Evolutionary conservation across 1,140 invertebrate genomes (phyloP), one percentile per base, ranked within the genome.

Genomic region (Cephus cinctus): DNA sequence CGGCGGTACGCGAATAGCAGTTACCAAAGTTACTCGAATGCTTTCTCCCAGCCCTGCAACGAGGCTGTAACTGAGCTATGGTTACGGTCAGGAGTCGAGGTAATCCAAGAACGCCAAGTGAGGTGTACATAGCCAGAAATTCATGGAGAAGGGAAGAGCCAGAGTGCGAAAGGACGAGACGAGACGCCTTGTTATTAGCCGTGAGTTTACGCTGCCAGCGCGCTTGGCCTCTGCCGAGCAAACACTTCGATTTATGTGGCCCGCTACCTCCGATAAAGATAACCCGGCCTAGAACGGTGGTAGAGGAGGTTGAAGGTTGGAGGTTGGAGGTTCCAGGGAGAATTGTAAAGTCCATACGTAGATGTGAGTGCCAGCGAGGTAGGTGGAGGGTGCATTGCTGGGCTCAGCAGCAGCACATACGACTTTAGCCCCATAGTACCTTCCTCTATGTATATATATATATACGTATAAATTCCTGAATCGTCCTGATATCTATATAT

Each of bases 171-270:
- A n/a, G n/a, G n/a, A n/a, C n/a, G n/a, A n/a, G n/a, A n/a, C n/a
- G n/a, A n/a, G n/a, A n/a, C n/a, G n/a, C n/a, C 57, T 59, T 50
- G 57, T 65, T 65, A 65, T 65, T 65, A 64, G 63, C 59, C 36
- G 35, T 35, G 51, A 54, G 57, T 43, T 56, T 54, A 45, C 45
- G 27, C 41, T 16, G 14, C 16, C 38, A 42, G 8, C 11, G 6
- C 23, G 11, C n/a, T 31, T 5, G 34, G 25, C 45, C 47, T 35
- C 53, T 50, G 50, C 47, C 40, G 59, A 60, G 58, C 61, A 64
- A 64, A 66, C 63, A 66, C 55, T 62, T 64, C 64, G 61, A 66
- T 66, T 64, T 63, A 64, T 58, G 53, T 54, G 51, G 47, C 52
- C 54, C 32, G 43, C 43, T 54, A 52, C 52, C 49, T 25, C 38